Evolutionary conservation across 2,888 invertebrate genomes (phyloP).

Genomic region (Parnassius orleans): DNA sequence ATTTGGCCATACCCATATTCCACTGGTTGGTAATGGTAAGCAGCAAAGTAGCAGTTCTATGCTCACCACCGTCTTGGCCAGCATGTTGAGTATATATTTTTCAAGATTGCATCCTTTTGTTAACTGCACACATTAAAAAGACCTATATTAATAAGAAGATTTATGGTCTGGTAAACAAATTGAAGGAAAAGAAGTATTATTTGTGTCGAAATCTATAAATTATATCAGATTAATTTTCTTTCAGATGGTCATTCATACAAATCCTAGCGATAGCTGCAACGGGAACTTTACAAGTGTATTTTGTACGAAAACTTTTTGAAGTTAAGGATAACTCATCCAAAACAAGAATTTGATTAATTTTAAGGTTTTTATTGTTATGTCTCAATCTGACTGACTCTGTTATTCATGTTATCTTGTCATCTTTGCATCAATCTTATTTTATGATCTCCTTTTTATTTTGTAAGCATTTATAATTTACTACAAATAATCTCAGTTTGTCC

Average conservation of each 20-base stretch:
- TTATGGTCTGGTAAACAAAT: too few species aligned
- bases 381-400: slow-evolving; percentile 32
- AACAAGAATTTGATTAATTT: slow-evolving; percentile 71
- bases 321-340: slow-evolving; percentile 84
- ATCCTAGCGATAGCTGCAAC: slow-evolving; percentile 90
- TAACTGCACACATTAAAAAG: too few species aligned
- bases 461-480: slow-evolving; percentile 14
- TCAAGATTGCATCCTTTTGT: too few species aligned
- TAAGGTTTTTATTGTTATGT: slow-evolving; percentile 21
- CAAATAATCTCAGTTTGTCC: too few species aligned
- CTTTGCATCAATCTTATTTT: slow-evolving; percentile 22
- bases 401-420: slow-evolving; percentile 30
- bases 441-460: slow-evolving; percentile 33
- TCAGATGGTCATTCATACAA: slow-evolving; percentile 91
- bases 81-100: too few species aligned
- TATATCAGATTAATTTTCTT: slow-evolving; percentile 21
- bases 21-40: too few species aligned
- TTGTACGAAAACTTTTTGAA: slow-evolving; percentile 94
- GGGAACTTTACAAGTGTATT: slow-evolving; percentile 90
- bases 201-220: too few species aligned
- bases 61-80: too few species aligned
- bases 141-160: too few species aligned
- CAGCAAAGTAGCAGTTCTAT: too few species aligned
- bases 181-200: too few species aligned
- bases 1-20: too few species aligned